A percentile compares a stretch with the other conserved stretches of the same genome.
These are phyloP conservation scores for Carabus problematicus DNA, from an alignment of 2,888 invertebrate species.

Conservation along the genomic window DNA sequence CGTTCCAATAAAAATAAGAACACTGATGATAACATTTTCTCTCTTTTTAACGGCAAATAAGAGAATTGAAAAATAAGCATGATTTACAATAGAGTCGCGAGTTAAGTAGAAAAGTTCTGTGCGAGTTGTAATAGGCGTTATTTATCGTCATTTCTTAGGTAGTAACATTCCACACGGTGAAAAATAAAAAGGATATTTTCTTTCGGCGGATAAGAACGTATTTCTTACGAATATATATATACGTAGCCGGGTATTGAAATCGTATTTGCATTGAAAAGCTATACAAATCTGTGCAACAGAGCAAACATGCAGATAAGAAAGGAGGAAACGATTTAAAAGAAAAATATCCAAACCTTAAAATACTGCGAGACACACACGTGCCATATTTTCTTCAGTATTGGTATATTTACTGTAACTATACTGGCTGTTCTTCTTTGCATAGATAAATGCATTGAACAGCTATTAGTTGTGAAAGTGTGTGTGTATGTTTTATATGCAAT, in stretches of 20 bases:
- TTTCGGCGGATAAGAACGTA: conserved; percentile 32
- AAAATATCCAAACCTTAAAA: conserved; percentile 38
- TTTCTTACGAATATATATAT: conserved; percentile 26
- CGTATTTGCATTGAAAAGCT: conserved; percentile 42
- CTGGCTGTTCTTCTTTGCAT: no score
- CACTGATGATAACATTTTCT: conserved; percentile 3
- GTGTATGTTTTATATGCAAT: no score
- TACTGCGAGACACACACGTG: conserved; percentile 26
- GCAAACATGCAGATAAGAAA: conserved; percentile 42
- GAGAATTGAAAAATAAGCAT: conserved; percentile 32
- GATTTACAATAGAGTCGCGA: conserved; percentile 32
- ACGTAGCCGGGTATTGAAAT: conserved; percentile 41
- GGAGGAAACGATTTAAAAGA: conserved; percentile 39
- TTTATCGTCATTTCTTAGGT: conserved; percentile 33
- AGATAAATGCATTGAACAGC: no score
- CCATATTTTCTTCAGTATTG: conserved; percentile 25
- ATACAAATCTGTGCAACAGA: conserved; percentile 43
- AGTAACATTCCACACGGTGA: conserved; percentile 9
- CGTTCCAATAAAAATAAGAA: conserved; percentile 26
- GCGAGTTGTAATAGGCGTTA: conserved; percentile 32
- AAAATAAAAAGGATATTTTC: conserved; percentile 28
- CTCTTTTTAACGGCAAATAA: conserved; percentile 14
- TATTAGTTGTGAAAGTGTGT: no score
- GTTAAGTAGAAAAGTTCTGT: conserved; percentile 31
- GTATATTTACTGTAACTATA: no score